Evolutionary conservation across 2,797 vertebrate genomes (phyloP).

Genomic region (Mormyrops boulengeri): DNA sequence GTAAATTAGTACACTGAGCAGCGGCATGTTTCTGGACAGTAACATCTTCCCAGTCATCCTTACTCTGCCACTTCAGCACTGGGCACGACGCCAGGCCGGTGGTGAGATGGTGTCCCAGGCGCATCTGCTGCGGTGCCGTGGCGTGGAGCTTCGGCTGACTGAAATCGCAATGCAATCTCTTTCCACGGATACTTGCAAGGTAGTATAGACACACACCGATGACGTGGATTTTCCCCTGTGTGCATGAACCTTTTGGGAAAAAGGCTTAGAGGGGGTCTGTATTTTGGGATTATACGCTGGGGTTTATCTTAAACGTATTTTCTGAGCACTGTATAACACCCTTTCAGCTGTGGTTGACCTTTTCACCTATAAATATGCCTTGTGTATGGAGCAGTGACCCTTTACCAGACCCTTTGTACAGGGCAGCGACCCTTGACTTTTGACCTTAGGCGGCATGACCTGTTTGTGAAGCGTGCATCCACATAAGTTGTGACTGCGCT

Average conservation of each 20-base stretch:
- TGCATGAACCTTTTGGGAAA: background rate
- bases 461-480: background rate
- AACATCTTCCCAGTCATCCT: background rate
- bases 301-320: background rate
- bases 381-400: background rate
- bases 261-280: background rate
- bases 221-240: background rate
- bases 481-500: background rate
- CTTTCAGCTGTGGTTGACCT: background rate
- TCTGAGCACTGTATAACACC: background rate
- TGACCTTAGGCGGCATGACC: background rate
- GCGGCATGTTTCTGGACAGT: slow-evolving; percentile 20
- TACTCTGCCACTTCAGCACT: background rate
- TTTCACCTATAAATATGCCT: background rate
- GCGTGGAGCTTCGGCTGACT: background rate
- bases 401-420: background rate
- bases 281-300: background rate
- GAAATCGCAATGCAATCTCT: background rate
- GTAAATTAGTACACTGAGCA: slow-evolving; percentile 15
- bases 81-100: background rate
- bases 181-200: background rate
- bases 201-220: background rate
- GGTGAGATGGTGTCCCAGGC: background rate
- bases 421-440: background rate
- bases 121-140: background rate